Evolutionary conservation across 2,797 vertebrate genomes (phyloP).

Genomic region (Pelodytes ibericus): DNA sequence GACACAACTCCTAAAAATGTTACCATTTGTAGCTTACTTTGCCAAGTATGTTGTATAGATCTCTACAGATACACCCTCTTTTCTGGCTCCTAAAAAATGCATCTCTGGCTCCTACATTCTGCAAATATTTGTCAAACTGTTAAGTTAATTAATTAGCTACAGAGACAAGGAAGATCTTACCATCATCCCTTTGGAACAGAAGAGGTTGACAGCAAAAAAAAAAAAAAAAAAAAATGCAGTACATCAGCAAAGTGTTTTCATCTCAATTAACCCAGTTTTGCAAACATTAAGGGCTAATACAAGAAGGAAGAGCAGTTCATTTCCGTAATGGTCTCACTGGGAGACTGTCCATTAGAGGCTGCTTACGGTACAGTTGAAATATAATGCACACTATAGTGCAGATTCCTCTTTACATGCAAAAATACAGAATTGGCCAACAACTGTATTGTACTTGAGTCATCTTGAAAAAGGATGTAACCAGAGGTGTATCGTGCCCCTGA

Average conservation of each 20-base stretch:
- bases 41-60: no score
- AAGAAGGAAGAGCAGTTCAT: conserved; percentile 53
- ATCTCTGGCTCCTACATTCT: not conserved
- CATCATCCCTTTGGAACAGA: conserved; percentile 30
- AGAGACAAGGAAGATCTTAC: conserved; percentile 7
- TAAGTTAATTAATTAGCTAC: not conserved
- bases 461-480: no score
- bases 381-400: conserved; percentile 33
- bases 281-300: conserved; percentile 52
- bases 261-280: conserved; percentile 57
- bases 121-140: not conserved
- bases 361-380: conserved; percentile 48
- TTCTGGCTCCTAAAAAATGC: not conserved
- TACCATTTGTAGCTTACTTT: no score
- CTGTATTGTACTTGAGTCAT: no score
- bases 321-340: conserved; percentile 54
- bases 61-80: not conserved
- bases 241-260: conserved; percentile 56
- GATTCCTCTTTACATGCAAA: conserved; percentile 5
- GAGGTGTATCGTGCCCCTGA: no score
- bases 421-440: not conserved
- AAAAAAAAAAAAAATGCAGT: conserved; percentile 53
- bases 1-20: no score
- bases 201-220: conserved; percentile 49
- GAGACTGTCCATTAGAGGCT: conserved; percentile 53